Percentiles rank a stretch among this genome's conserved stretches.
Conservation (phyloP, 2,888 invertebrate genomes). For the Agrochola litura region DNA sequence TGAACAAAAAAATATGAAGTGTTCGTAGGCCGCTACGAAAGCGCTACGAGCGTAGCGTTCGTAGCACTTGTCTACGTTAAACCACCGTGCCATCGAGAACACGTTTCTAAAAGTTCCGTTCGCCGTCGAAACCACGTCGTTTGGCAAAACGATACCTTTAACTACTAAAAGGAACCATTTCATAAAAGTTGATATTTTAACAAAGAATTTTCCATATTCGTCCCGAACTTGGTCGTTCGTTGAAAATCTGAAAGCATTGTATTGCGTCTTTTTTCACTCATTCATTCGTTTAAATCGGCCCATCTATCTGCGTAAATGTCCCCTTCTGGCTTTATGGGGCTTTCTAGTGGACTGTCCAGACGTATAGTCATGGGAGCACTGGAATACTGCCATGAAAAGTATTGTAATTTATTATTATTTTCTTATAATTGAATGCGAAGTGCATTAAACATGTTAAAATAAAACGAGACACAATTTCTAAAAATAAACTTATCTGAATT, state of each 20-base stretch:
- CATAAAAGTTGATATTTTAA: slow-evolving; percentile 33
- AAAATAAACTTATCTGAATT: neutral
- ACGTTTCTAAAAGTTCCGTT: slow-evolving; percentile 37
- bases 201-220: slow-evolving; percentile 26
- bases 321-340: slow-evolving; percentile 48
- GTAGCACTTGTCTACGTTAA: slow-evolving; percentile 43
- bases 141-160: slow-evolving; percentile 37
- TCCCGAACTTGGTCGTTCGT: slow-evolving; percentile 32
- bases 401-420: slow-evolving; percentile 19
- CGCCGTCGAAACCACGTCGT: slow-evolving; percentile 15
- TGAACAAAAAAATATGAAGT: slow-evolving; percentile 2
- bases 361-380: slow-evolving; percentile 23
- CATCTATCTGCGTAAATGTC: slow-evolving; percentile 59
- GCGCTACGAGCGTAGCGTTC: slow-evolving; percentile 46
- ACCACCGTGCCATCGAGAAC: slow-evolving; percentile 27
- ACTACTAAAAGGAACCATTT: slow-evolving; percentile 14
- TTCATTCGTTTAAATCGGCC: slow-evolving; percentile 56
- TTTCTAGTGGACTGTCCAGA: slow-evolving; percentile 41
- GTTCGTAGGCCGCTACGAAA: slow-evolving; percentile 27
- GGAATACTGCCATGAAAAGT: slow-evolving; percentile 26
- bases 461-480: neutral
- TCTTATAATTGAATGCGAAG: slow-evolving; percentile 1
- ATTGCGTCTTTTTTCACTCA: slow-evolving; percentile 34
- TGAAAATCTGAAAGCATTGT: slow-evolving; percentile 48
- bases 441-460: neutral